A percentile compares a stretch with the other conserved stretches of the same genome.
phyloP scores from a whole-genome alignment of 2,888 invertebrate species.

The Trachelus troglodyta region DNA sequence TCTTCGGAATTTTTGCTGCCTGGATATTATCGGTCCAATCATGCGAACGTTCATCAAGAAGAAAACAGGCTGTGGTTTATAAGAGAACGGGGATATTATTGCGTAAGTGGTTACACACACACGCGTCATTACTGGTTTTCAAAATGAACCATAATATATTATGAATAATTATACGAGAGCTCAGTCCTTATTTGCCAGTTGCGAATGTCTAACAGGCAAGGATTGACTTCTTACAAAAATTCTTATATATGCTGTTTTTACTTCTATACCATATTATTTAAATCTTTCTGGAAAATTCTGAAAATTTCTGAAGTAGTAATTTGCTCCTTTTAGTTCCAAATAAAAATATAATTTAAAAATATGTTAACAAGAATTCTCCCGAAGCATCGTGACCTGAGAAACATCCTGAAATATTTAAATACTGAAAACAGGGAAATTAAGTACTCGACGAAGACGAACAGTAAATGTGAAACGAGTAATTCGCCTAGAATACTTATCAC shows the following conservation, averaged over 20 bases:
- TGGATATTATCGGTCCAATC: background rate
- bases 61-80: background rate
- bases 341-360: background rate
- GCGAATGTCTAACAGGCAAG: slow-evolving; percentile 22
- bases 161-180: slow-evolving; percentile 37
- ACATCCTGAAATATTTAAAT: background rate
- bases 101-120: background rate
- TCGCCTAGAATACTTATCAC: slow-evolving; percentile 72
- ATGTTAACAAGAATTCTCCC: background rate
- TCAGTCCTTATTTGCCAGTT: slow-evolving; percentile 40
- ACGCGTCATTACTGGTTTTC: slow-evolving; percentile 50
- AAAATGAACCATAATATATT: slow-evolving; percentile 40
- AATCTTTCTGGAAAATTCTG: background rate
- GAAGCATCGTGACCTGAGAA: background rate
- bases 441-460: background rate
- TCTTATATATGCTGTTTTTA: background rate
- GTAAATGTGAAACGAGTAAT: slow-evolving; percentile 33
- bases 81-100: background rate
- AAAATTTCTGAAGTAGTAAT: background rate
- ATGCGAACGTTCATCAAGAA: background rate
- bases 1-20: too few relatives aligned
- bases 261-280: too few relatives aligned
- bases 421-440: background rate
- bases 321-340: background rate
- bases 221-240: slow-evolving; percentile 5